Base-by-base conservation (phyloP, 2,113 vertebrate species). In the Anarrhichthys ocellatus region DNA sequence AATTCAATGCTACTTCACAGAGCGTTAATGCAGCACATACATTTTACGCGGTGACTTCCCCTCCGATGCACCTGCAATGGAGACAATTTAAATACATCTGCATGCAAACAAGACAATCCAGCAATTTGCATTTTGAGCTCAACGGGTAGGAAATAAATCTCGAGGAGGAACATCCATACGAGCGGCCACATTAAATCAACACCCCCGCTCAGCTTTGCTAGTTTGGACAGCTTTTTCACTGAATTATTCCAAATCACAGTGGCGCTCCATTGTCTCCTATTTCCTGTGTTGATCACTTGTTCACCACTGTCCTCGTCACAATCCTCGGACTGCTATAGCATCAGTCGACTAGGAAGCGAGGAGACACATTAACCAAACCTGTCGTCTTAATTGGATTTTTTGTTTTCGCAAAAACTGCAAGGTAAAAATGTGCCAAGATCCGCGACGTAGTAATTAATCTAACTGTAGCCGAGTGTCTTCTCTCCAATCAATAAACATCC, bases 71-170 rank as follows among this genome's bases (percentile, higher is more conserved):
- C 85, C 71, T 84, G 80, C 11, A 7, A 89, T 83, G 62, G 77
- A 86, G 81, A 78, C 69, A 17, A 85, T 89, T 87, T 65, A 62
- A 73, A 84, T 76, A 73, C 44, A 80, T 86, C 81, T 77, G 82
- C 78, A 89, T 90, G 52, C 86, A 88, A 87, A 86, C 68, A 82
- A 83, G 81, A 80, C 78, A 86, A 63, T 42, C 54, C 48, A 20
- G 44, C 40, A 10, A 82, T 90, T 82, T 91, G 69, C 76, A 88
- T 87, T 86, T 74, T 52, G 54, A 84, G 73, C 81, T 79, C 76
- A 76, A 67, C 36, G 69, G 71, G 58, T 50, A 73, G 80, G 68
- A 82, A 84, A 84, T 79, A 75, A 88, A 90, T 85, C 79, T 50
- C 1, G 15, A 71, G 32, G 64, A 76, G 76, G 29, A 87, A 82